Evolutionary conservation across 2,888 invertebrate genomes (phyloP), one percentile per base, ranked within the genome.

Genomic region (Anticlea derivata): DNA sequence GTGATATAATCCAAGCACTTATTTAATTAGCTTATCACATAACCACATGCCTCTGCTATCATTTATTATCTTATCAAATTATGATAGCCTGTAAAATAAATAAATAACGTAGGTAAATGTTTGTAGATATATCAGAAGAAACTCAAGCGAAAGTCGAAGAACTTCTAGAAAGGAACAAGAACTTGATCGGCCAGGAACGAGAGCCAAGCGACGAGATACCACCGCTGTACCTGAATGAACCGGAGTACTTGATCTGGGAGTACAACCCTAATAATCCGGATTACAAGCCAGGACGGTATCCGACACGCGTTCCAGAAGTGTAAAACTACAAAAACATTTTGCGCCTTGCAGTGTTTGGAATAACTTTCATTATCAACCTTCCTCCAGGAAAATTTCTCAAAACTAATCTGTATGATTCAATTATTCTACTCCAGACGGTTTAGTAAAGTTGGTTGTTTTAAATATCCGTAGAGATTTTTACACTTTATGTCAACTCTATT

Each of bases 201-300:
- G 88, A 87, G 54, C 82, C 82, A 0, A 86, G 85, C 43, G 89
- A 85, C 1, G 86, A 87, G 46, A 89, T 90, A 50, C 89, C 88
- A 0, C 88, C 88, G 0, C 65, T 91, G 7, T 91, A 83, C 56
- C 81, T 91, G 20, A 82, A 87, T 44, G 89, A 91, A 46, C 91
- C 90, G 0, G 91, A 91, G 47, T 91, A 91, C 50, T 77, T 91
- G 1, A 83, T 91, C 31, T 91, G 91, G 91, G 86, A 91, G 59
- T 91, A 87, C 58, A 88, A 90, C 52, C 91, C 90, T 0, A 85
- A 88, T 45, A 91, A 91, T 46, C 91, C 91, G 0, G 73, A 86
- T 29, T 73, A 83, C 43, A 80, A 80, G 13, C 85, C 87, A 7
- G 90, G 89, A 1, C 73, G 83, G 34, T 91, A 91, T 47, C 90